These are phyloP conservation scores for Drosophila mayaguana DNA, from an alignment of 2,888 invertebrate genomes.

Conservation along the genomic window DNA sequence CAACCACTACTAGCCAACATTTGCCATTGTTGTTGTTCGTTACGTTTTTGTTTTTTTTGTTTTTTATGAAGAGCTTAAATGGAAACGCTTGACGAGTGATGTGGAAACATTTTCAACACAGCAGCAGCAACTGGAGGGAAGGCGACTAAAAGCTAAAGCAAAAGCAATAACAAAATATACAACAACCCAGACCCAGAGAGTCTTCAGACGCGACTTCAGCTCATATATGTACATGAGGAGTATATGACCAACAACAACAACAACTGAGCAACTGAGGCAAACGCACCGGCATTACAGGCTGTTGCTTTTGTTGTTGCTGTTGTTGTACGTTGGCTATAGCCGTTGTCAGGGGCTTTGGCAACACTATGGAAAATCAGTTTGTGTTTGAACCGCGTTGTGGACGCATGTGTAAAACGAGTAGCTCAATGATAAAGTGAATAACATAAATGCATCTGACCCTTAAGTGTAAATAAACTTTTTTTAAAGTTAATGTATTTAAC, in stretches of 20 bases:
- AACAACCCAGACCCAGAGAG: slow-evolving; percentile 65
- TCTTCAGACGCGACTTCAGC: slow-evolving; percentile 57
- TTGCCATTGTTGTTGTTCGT: slow-evolving; percentile 37
- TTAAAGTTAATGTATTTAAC: not conserved
- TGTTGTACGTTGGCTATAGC: slow-evolving; percentile 52
- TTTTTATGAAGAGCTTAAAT: slow-evolving; percentile 72
- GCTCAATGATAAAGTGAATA: slow-evolving; percentile 13
- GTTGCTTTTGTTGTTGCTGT: slow-evolving; percentile 54
- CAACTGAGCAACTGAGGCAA: slow-evolving; percentile 34
- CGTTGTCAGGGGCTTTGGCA: slow-evolving; percentile 79
- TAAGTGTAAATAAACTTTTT: slow-evolving; percentile 15
- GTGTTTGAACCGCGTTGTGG: slow-evolving; percentile 72
- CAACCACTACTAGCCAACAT: slow-evolving; percentile 58
- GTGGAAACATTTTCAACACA: slow-evolving; percentile 84
- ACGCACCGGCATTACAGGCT: slow-evolving; percentile 79
- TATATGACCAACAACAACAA: slow-evolving; percentile 48
- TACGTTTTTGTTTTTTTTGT: slow-evolving; percentile 42
- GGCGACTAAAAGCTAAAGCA: slow-evolving; percentile 42
- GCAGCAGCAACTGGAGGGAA: slow-evolving; percentile 45
- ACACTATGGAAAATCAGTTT: slow-evolving; percentile 80
- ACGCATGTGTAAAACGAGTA: slow-evolving; percentile 55
- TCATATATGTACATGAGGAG: slow-evolving; percentile 47
- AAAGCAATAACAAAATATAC: slow-evolving; percentile 35
- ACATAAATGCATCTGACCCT: slow-evolving; percentile 24
- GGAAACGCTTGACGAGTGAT: slow-evolving; percentile 85